Evolutionary conservation across 2,797 vertebrate species (phyloP).

Genomic region (Sorex maritimensis): DNA sequence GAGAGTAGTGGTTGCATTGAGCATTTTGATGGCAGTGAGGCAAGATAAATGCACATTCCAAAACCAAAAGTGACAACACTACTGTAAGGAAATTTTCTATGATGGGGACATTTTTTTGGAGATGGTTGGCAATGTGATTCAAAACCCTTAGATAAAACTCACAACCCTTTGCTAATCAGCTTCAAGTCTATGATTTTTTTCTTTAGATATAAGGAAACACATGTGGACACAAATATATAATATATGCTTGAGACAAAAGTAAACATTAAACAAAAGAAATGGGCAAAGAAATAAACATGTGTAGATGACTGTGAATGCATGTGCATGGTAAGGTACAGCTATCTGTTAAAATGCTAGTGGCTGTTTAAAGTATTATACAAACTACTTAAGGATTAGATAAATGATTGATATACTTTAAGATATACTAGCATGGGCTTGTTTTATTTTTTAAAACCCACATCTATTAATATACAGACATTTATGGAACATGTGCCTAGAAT

Average conservation of each 20-base stretch:
- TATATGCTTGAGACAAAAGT: not conserved
- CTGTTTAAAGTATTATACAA: slow-evolving; percentile 28
- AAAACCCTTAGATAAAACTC: not conserved
- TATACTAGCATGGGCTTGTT: not conserved
- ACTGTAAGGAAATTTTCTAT: no score
- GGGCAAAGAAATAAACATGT: not conserved
- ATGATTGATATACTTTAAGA: not conserved
- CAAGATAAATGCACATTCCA: no score
- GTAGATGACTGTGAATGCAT: not conserved
- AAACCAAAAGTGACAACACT: no score
- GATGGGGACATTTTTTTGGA: not conserved
- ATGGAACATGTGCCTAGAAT: no score
- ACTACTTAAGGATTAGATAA: slow-evolving; percentile 18
- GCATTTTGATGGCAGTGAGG: no score
- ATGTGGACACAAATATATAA: not conserved
- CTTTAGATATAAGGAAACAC: slow-evolving; percentile 13
- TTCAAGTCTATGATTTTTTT: not conserved
- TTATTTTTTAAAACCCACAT: not conserved
- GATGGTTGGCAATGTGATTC: not conserved
- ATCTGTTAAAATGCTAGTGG: not conserved
- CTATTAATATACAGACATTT: not conserved
- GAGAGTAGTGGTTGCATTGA: no score
- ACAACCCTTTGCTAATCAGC: not conserved
- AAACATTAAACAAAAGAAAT: slow-evolving; percentile 20
- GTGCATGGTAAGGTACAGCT: not conserved